Conservation (phyloP, 2,797 vertebrate species). For the Lemur catta region DNA sequence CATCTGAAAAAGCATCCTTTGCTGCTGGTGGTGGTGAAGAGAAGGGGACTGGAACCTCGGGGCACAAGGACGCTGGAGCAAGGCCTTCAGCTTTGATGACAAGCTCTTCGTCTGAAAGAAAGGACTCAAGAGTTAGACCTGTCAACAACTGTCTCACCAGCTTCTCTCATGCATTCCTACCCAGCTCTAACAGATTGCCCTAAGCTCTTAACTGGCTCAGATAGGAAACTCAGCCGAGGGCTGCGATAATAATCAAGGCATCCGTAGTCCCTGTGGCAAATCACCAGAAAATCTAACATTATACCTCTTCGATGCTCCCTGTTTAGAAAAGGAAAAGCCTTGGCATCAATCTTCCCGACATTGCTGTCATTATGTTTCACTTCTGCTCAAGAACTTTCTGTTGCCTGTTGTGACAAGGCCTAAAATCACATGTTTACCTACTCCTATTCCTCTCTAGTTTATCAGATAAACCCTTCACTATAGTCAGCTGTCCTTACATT, state of each 20-base stretch:
- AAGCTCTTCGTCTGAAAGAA: constrained; percentile 72
- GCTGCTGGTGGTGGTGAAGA: constrained; percentile 9
- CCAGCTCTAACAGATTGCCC: background rate
- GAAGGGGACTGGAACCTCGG: constrained; percentile 52
- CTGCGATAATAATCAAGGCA: background rate
- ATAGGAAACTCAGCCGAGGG: background rate
- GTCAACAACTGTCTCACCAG: background rate
- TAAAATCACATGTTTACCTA: background rate
- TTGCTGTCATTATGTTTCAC: background rate
- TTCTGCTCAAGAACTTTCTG: background rate
- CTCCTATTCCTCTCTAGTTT: background rate
- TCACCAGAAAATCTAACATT: too few species aligned
- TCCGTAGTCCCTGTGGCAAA: background rate
- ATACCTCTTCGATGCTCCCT: background rate
- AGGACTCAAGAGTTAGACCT: background rate
- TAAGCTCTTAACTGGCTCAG: background rate
- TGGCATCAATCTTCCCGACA: background rate
- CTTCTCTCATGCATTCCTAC: background rate
- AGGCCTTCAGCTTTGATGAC: constrained; percentile 71
- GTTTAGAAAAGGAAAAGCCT: background rate
- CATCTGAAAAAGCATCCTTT: constrained; percentile 68
- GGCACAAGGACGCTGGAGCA: constrained; percentile 50
- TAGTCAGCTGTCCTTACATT: background rate
- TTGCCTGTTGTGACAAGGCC: background rate
- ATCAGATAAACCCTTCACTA: background rate